Evolutionary conservation across 2,113 vertebrate species (phyloP), one percentile per base, ranked within the genome.

Genomic region (Anolis carolinensis): DNA sequence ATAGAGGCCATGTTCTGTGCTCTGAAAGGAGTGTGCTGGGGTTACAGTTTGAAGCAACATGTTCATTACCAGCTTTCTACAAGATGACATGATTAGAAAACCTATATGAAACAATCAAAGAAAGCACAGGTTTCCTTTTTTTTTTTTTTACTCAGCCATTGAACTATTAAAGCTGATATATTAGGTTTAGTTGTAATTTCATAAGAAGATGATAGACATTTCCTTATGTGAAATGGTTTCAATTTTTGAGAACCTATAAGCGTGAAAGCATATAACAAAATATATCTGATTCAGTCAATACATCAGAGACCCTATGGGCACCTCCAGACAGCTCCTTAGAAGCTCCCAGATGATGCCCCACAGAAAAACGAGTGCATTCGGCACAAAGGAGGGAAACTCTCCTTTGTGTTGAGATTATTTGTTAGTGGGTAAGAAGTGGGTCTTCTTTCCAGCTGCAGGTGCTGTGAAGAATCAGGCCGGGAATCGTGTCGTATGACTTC

Each of bases 1-100:
- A 91, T 81, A 79, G 72, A 93, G 84, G 65, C 84, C 93, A 81
- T 83, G 77, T 86, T 95, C 90, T 88, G 85, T 91, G 82, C 81
- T 90, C 85, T 76, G 62, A 52, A n/a, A 83, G 55, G 74, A 59
- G 88, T 27, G 81, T 88, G 83, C 68, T 81, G 14, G 65, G 50
- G 68, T 79, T 93, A 82, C 77, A 91, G 90, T 72, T 50, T 50
- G 81, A 91, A 89, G 4, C 25, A 87, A 80, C 70, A 91, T 81
- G 92, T 92, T 86, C 48, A 67, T 89, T 90, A 84, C 48, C 75
- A 79, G 27, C 87, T 65, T 34, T 90, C 85, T 27, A 48, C 85
- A 91, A 94, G 78, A 71, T 85, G 83, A 85, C 85, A 86, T 52
- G 85, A 67, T 81, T 86, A 7, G 55, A 86, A 74, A 65, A 68